Evolutionary conservation across 1,140 invertebrate genomes (phyloP).

Genomic region (Choristoneura fumiferana): DNA sequence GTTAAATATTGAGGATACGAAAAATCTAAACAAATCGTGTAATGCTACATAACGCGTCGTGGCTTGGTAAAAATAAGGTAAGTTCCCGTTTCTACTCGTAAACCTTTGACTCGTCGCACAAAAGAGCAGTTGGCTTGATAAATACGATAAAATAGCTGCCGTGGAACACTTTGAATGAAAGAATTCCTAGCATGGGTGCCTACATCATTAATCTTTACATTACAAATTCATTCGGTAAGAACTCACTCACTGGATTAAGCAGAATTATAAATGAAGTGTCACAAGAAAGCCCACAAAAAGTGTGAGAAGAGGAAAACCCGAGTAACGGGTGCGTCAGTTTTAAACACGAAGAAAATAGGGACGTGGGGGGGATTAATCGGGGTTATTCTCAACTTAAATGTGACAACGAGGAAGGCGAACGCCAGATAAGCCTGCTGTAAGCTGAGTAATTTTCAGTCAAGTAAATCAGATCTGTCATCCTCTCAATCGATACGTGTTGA

Average conservation of each 20-base stretch:
- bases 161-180: constrained; percentile 32
- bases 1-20: no score
- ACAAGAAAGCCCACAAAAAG: constrained; percentile 63
- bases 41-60: no score
- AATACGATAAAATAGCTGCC: constrained; percentile 47
- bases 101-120: constrained; percentile 23
- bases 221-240: constrained; percentile 74
- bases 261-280: constrained; percentile 76
- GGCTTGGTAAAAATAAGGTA: no score
- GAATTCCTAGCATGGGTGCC: constrained; percentile 35
- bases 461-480: not conserved
- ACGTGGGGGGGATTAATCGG: constrained; percentile 28
- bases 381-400: constrained; percentile 25
- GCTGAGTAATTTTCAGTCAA: constrained; percentile 1
- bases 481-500: not conserved
- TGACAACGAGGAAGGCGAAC: constrained; percentile 10
- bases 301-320: constrained; percentile 56
- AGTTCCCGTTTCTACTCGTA: no score
- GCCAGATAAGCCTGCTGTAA: not conserved
- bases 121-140: constrained; percentile 38
- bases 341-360: constrained; percentile 40
- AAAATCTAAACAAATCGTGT: no score
- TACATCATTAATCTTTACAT: constrained; percentile 71
- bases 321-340: constrained; percentile 55
- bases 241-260: constrained; percentile 73